Base-by-base conservation (phyloP, 2,888 invertebrate genomes). In the Zelleria hepariella region DNA sequence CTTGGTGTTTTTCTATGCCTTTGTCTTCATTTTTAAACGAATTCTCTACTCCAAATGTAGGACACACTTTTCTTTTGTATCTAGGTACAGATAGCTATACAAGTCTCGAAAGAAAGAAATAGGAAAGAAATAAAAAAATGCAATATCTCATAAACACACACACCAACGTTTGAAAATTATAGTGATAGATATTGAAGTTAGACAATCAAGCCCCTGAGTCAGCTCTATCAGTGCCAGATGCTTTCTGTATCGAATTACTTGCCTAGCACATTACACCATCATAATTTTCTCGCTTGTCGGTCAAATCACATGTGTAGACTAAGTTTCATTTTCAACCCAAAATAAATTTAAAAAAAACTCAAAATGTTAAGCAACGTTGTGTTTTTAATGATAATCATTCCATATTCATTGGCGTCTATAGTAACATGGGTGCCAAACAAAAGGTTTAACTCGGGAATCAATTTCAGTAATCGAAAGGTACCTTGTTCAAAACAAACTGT, bases 401-500 rank as follows among this genome's bases (percentile, higher is more conserved):
- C 57, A 6, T 20, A 53, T 59, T 72, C 70, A 23, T 20, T 8
- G 7, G 65, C 79, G 21, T 63, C 75, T 24, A 65, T 70, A 56
- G 86, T 87, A 10, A 79, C 74, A 67, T 87, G 84, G 83, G 64
- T 80, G 51, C 83, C 84, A 2, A 82, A 78, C 60, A 72, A 75
- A 15, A 81, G 77, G 62, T 84, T 86, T 64, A 80, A 80, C 62
- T 63, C 82, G 59, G 72, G 85, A 1, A 68, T 63, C 8, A 87
- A 82, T 64, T 87, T 79, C 60, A 76, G 77, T 62, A 73, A 77
- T 57, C 73, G 72, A 0, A 78, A 78, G 61, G 67, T 83, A 20
- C 87, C 87, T 0, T 87, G 87, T 62, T 82, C 87, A 0, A 82
- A 77, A 62, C 74, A 84, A 65, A 81, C 74, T 10, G 80, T 87